Conservation (phyloP, 1,140 invertebrate genomes). For the Papilio dardanus region DNA sequence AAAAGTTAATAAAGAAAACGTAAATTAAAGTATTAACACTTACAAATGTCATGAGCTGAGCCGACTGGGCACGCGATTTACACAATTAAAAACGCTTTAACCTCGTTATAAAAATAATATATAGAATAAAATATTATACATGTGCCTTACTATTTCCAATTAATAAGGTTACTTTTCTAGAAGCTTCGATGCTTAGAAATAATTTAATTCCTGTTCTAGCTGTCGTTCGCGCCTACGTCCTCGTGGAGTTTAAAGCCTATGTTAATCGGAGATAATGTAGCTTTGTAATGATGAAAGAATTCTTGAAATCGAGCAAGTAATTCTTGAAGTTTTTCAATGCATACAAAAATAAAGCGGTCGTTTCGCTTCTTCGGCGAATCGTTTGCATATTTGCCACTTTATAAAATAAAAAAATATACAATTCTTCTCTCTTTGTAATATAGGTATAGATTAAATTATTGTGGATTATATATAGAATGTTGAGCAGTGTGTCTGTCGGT, state of each 20-base stretch:
- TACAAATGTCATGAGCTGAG: neutral
- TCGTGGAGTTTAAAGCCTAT: no score
- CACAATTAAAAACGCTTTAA: conserved; percentile 13
- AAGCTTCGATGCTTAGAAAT: neutral
- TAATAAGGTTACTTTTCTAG: neutral
- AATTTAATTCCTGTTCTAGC: no score
- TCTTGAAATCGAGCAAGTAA: no score
- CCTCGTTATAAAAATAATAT: neutral
- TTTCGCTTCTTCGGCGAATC: no score
- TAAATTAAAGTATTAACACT: conserved; percentile 3
- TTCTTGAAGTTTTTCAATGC: no score
- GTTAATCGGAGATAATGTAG: no score
- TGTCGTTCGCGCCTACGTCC: no score
- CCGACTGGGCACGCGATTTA: conserved; percentile 2
- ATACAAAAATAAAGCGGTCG: no score
- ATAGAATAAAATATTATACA: neutral
- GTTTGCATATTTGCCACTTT: no score
- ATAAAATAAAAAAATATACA: no score
- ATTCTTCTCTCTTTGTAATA: no score
- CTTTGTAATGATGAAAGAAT: no score
- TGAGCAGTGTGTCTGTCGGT: conserved; percentile 39
- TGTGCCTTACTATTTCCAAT: neutral
- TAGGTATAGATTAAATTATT: neutral
- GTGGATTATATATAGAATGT: neutral
- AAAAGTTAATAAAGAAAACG: neutral